Percentiles rank a stretch among this genome's conserved stretches.
Conservation (phyloP, 2,888 invertebrate genomes). For the Scaptomyza flava region DNA sequence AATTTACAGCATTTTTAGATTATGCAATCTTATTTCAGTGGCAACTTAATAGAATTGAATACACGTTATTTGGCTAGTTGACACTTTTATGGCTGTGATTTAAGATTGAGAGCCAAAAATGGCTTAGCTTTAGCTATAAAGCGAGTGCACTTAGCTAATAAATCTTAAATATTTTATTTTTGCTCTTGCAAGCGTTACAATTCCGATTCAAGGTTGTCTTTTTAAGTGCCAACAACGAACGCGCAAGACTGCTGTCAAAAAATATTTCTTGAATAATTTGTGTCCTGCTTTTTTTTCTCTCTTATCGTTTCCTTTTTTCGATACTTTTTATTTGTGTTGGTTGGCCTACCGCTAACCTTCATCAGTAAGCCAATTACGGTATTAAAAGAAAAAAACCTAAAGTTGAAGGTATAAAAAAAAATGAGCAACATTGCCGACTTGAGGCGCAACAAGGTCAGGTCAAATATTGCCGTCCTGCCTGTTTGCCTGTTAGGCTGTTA, state of each 20-base stretch:
- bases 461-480: conserved; percentile 33
- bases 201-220: conserved; percentile 71
- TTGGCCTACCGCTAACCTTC: conserved; percentile 59
- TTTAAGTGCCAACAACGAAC: conserved; percentile 68
- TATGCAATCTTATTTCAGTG: no score
- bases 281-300: conserved; percentile 52
- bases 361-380: conserved; percentile 79
- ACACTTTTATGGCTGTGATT: conserved; percentile 35
- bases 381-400: conserved; percentile 68
- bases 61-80: conserved; percentile 10
- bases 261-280: conserved; percentile 77
- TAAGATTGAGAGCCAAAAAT: conserved; percentile 36
- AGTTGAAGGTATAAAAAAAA: conserved; percentile 58
- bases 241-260: conserved; percentile 71
- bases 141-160: conserved; percentile 78
- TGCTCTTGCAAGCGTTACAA: conserved; percentile 16
- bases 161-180: conserved; percentile 70
- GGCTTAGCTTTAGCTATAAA: conserved; percentile 46
- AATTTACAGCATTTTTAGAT: background rate
- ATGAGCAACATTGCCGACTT: conserved; percentile 44
- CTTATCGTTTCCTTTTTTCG: conserved; percentile 22
- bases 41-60: background rate
- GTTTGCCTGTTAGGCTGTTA: background rate
- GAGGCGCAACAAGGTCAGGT: conserved; percentile 67
- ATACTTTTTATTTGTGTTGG: background rate